Evolutionary conservation across 2,888 invertebrate genomes (phyloP).

Genomic region (Mechanitis messenoides): DNA sequence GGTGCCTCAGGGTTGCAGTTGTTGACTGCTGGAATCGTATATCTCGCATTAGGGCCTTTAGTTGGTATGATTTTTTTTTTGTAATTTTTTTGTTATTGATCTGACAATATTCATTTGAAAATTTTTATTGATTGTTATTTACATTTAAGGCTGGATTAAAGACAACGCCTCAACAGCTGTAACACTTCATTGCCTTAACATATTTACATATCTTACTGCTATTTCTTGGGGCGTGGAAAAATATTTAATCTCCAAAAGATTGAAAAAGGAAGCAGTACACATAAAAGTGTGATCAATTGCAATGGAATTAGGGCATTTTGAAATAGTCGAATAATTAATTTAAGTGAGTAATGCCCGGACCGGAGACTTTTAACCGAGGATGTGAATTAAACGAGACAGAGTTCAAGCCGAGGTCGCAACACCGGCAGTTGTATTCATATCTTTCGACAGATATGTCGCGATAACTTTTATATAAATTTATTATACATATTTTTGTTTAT

Average conservation of each 20-base stretch:
- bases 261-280: conserved; percentile 27
- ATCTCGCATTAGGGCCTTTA: conserved; percentile 78
- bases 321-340: conserved; percentile 17
- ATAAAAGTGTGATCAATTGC: not conserved
- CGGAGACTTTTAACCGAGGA: conserved; percentile 32
- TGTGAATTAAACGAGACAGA: conserved; percentile 25
- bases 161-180: conserved; percentile 78
- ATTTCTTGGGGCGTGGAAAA: conserved; percentile 79
- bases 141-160: conserved; percentile 77
- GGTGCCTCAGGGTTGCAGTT: conserved; percentile 83
- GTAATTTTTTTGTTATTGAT: not conserved
- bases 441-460: conserved; percentile 22
- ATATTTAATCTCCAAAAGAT: conserved; percentile 48
- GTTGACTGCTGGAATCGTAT: conserved; percentile 80
- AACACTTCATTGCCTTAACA: conserved; percentile 80
- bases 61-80: conserved; percentile 71
- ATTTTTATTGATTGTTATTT: conserved; percentile 3
- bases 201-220: conserved; percentile 79
- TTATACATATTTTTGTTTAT: conserved; percentile 9
- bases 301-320: not conserved
- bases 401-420: conserved; percentile 25
- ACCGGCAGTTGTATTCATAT: conserved; percentile 21
- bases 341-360: conserved; percentile 29
- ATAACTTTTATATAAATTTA: conserved; percentile 12
- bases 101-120: not conserved